Base-by-base conservation (phyloP, 2,113 vertebrate genomes). In the Speoplatyrhinus poulsoni region DNA sequence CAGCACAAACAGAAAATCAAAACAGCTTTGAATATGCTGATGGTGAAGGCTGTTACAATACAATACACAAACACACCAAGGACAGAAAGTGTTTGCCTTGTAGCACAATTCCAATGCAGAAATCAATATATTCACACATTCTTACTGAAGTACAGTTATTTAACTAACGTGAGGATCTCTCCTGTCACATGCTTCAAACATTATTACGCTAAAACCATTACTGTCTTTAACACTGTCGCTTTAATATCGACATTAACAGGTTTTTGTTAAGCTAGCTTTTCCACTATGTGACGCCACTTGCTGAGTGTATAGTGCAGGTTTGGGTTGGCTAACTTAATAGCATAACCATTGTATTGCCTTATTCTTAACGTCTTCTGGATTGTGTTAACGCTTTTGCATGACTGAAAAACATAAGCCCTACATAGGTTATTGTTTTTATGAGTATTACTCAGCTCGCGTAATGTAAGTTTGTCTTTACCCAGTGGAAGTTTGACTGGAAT, bases 311-410 rank as follows among this genome's bases (percentile, higher is more conserved):
- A 56, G 26, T 56, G 61, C 59, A 53, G 74, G 62, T 80, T 80
- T 62, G 63, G 73, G 73, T 82, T 74, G 53, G 57, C 78, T 65
- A 65, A 85, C 70, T 74, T 80, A 80, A 76, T 86, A 91, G 84
- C 85, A 75, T 72, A 73, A 88, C 81, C 82, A 80, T 89, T 83
- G 47, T 67, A 84, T 87, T 88, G 89, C 91, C 90, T 91, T 92
- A 92, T 77, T 82, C 70, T 58, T 76, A 73, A 66, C 53, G 65
- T 83, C 69, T 80, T 54, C 16, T 76, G 84, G 52, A 49, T 79
- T 84, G 82, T 73, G 77, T 87, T 87, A 77, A 79, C 75, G 60
- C 17, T 85, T 89, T 85, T 87, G 89, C 87, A 90, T 90, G 89
- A 77, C 76, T 64, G 69, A 68, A 62, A 55, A 80, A 62, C 79